Percentiles rank a stretch among this genome's conserved stretches.
phyloP scores from a whole-genome alignment of 1,140 invertebrate genomes.

The Drosophila carrolli region DNA sequence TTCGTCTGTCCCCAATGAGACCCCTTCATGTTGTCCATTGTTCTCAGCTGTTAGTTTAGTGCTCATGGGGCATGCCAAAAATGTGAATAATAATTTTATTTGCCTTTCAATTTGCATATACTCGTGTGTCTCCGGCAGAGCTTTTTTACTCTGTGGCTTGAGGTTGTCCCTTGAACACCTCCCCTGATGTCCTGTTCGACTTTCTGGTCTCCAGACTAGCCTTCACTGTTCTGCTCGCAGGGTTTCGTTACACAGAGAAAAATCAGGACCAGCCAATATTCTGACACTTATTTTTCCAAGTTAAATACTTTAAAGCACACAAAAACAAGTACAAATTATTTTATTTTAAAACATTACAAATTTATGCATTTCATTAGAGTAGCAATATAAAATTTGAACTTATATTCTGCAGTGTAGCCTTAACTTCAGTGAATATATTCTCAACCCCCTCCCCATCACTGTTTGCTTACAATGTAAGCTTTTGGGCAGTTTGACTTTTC shows the following conservation, averaged over 20 bases:
- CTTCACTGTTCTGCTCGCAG: background rate
- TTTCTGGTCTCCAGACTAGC: background rate
- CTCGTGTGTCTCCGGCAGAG: conserved; percentile 46
- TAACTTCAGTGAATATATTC: conserved; percentile 9
- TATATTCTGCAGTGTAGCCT: conserved; percentile 1
- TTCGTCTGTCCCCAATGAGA: conserved; percentile 14
- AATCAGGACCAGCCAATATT: too few relatives aligned
- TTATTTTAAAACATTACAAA: too few relatives aligned
- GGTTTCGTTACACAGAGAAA: background rate
- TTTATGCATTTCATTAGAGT: too few relatives aligned
- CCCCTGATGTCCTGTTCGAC: background rate
- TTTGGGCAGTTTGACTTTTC: conserved; percentile 80
- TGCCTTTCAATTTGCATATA: conserved; percentile 76
- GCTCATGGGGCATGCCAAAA: conserved; percentile 79
- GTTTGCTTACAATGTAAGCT: conserved; percentile 78
- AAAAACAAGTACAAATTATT: too few relatives aligned
- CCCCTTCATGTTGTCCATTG: conserved; percentile 65
- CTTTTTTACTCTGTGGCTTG: conserved; percentile 34
- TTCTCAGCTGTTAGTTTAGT: conserved; percentile 78
- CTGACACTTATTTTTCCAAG: too few relatives aligned
- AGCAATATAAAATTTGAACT: too few relatives aligned
- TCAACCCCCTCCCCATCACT: conserved; percentile 4
- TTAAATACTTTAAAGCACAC: too few relatives aligned
- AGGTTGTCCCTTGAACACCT: conserved; percentile 24
- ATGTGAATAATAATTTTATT: conserved; percentile 83